Conservation (phyloP, 2,888 invertebrate genomes). For the Archips xylosteana region DNA sequence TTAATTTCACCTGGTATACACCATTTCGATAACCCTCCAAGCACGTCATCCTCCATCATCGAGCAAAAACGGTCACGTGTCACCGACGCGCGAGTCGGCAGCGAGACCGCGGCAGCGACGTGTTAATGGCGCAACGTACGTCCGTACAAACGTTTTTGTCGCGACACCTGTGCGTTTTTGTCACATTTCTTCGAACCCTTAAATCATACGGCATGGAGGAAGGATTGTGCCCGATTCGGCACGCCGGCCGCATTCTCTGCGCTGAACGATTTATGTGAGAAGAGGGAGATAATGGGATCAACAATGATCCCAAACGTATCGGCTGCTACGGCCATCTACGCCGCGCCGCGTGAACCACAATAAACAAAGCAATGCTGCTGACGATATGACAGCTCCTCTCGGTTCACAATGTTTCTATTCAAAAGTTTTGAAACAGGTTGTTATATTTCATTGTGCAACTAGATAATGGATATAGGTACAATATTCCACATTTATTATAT, state of each 20-base stretch:
- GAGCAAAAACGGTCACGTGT: neutral
- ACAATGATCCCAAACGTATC: constrained; percentile 17
- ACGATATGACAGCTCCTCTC: constrained; percentile 22
- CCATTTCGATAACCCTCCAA: neutral
- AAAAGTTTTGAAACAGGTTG: neutral
- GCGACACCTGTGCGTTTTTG: constrained; percentile 30
- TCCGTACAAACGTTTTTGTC: constrained; percentile 25
- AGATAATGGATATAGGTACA: neutral
- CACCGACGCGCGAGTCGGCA: neutral
- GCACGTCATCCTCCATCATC: neutral
- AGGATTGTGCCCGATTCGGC: constrained; percentile 34
- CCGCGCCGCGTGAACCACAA: constrained; percentile 10
- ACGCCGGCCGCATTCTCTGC: constrained; percentile 26
- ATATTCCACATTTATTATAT: neutral
- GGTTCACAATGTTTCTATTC: neutral
- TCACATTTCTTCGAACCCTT: constrained; percentile 17
- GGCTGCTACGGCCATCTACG: constrained; percentile 15
- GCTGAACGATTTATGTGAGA: constrained; percentile 16
- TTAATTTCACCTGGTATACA: neutral
- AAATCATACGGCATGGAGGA: constrained; percentile 30
- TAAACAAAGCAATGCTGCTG: constrained; percentile 32
- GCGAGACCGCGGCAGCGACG: neutral
- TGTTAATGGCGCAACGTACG: constrained; percentile 15
- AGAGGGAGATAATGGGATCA: constrained; percentile 10
- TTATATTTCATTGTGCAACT: neutral